Conservation (phyloP, 2,888 invertebrate genomes). For the Apocheima hispidaria region DNA sequence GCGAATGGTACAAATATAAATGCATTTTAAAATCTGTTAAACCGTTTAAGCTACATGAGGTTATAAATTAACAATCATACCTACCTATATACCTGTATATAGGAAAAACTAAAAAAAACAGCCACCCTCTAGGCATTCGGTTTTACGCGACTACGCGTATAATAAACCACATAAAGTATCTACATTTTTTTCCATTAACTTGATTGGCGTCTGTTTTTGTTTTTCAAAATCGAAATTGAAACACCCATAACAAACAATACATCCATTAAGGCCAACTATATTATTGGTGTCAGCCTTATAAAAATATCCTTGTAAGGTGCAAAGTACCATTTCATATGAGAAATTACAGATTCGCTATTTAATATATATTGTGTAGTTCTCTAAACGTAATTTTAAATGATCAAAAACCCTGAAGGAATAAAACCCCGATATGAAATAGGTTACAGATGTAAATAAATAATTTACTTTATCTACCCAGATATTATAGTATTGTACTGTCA, state of each 20-base stretch:
- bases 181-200: no score
- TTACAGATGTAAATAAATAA: constrained; percentile 75
- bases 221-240: constrained; percentile 23
- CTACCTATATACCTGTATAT: no score
- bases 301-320: constrained; percentile 61
- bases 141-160: no score
- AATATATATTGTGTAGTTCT: constrained; percentile 62
- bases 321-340: constrained; percentile 61
- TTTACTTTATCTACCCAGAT: constrained; percentile 66
- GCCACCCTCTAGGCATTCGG: no score
- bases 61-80: no score
- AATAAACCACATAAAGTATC: no score
- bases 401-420: constrained; percentile 76
- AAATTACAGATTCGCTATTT: constrained; percentile 41
- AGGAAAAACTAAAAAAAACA: no score
- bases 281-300: constrained; percentile 54
- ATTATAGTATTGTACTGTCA: constrained; percentile 62
- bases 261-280: no score
- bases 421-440: constrained; percentile 76
- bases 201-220: no score
- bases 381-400: constrained; percentile 65
- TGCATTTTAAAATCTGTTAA: not conserved
- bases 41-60: no score
- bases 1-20: not conserved
- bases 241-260: no score